Evolutionary conservation across 2,797 vertebrate genomes (phyloP), one percentile per base, ranked within the genome.

Genomic region (Dicrostonyx torquatus): DNA sequence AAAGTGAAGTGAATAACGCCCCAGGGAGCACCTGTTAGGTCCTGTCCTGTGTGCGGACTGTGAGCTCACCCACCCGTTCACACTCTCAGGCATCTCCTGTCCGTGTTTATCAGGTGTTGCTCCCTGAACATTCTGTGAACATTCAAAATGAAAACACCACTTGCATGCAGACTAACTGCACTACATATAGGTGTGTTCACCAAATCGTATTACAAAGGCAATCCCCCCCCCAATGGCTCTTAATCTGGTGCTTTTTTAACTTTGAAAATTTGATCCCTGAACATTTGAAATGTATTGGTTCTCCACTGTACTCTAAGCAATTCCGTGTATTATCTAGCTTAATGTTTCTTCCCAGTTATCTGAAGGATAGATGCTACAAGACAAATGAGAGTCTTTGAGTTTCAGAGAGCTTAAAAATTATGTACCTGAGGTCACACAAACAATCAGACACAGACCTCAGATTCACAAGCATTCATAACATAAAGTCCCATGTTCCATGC

Each of bases 191-290:
- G 90, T 79, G 58, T 66, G 26, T 15, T 53, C 40, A 43, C 37
- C 82, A 78, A 87, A 92, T 91, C 53, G 94, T 92, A 76, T n/a
- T 82, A 55, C 55, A 93, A 83, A 87, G 2, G 13, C 72, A 73
- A 89, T 91, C 94, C 58, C 66, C 58, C 66, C 73, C 40, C 29
- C 5, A 50, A 58, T 79, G 77, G 29, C 66, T 87, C 26, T 82
- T 58, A 90, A 90, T 72, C 66, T 53, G 88, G 68, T 66, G n/a
- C 31, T 91, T 92, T 95, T 48, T 87, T 87, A 29, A 77, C 76
- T 97, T 94, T 48, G 82, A 87, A 97, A 95, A 89, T 78, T 96
- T 90, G 75, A 22, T 95, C 13, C n/a, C 40, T 58, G 92, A 66
- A 76, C 72, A 78, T 76, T 88, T 83, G 37, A 75, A 75, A 80